phyloP scores from a whole-genome alignment of 2,888 invertebrate species.

The Hyposoter dolosus region DNA sequence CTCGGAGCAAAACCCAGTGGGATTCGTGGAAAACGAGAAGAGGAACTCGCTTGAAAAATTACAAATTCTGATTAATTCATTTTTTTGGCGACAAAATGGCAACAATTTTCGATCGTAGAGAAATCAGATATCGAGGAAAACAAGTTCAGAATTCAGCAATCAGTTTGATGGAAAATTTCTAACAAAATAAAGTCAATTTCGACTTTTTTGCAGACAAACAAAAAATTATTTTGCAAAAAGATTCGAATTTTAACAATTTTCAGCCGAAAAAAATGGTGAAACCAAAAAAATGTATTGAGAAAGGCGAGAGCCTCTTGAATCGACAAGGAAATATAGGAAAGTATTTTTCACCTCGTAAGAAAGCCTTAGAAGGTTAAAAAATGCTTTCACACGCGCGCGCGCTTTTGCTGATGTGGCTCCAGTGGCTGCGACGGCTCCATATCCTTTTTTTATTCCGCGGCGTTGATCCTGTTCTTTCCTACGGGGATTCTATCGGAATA shows the following conservation, averaged over 20 bases:
- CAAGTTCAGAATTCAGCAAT: not conserved
- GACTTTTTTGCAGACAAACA: not conserved
- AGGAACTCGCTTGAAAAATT: conserved; percentile 24
- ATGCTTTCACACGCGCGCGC: conserved; percentile 77
- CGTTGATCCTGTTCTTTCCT: conserved; percentile 44
- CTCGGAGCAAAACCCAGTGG: conserved; percentile 57
- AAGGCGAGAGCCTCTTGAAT: not conserved
- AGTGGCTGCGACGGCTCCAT: conserved; percentile 47
- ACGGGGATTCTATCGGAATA: conserved; percentile 29
- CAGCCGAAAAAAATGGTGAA: conserved; percentile 2
- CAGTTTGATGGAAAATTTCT: not conserved
- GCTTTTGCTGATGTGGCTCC: conserved; percentile 77
- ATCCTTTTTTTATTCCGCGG: conserved; percentile 27
- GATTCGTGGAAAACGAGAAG: conserved; percentile 7
- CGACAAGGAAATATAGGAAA: not conserved
- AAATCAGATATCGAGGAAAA: not conserved
- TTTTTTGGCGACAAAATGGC: not conserved
- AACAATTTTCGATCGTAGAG: not conserved
- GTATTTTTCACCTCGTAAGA: conserved; percentile 34
- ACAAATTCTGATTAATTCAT: not conserved
- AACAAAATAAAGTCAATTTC: not conserved
- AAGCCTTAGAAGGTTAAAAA: conserved; percentile 71
- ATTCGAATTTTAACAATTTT: not conserved
- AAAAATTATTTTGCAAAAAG: not conserved
- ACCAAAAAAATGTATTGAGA: conserved; percentile 2